These are phyloP conservation scores for Ciona savignyi DNA, from an alignment of 23 tunicate species.

Conservation along the genomic window DNA sequence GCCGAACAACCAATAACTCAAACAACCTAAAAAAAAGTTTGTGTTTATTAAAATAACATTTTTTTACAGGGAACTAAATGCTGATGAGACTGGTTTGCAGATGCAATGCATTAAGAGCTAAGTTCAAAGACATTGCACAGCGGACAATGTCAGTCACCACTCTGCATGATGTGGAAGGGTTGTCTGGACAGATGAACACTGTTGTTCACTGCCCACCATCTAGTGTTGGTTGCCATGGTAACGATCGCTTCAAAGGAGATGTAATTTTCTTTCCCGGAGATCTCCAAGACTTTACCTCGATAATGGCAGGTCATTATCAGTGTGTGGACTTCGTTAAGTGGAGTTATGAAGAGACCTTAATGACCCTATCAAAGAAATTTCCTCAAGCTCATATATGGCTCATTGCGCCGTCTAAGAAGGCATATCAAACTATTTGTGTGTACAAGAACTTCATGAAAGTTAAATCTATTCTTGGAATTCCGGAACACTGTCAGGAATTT, in stretches of 20 bases:
- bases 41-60: background rate
- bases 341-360: conserved; percentile 49
- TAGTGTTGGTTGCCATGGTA: background rate
- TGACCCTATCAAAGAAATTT: conserved; percentile 31
- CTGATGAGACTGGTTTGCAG: background rate
- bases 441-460: conserved; percentile 78
- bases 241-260: conserved; percentile 1
- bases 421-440: conserved; percentile 53
- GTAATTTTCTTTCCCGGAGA: conserved; percentile 88
- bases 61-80: background rate
- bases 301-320: conserved; percentile 31
- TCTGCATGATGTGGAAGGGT: conserved; percentile 24
- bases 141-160: background rate
- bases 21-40: background rate
- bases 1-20: background rate
- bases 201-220: conserved; percentile 38
- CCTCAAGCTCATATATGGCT: conserved; percentile 51
- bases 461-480: conserved; percentile 63
- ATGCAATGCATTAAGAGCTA: no score
- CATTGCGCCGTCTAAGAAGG: conserved; percentile 52
- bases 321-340: conserved; percentile 25
- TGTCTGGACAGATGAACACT: conserved; percentile 35
- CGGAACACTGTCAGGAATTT: conserved; percentile 22
- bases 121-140: no score
- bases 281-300: conserved; percentile 50